These are phyloP conservation scores for Parnassius apollo DNA, from an alignment of 2,888 invertebrate genomes.

Conservation along the genomic window DNA sequence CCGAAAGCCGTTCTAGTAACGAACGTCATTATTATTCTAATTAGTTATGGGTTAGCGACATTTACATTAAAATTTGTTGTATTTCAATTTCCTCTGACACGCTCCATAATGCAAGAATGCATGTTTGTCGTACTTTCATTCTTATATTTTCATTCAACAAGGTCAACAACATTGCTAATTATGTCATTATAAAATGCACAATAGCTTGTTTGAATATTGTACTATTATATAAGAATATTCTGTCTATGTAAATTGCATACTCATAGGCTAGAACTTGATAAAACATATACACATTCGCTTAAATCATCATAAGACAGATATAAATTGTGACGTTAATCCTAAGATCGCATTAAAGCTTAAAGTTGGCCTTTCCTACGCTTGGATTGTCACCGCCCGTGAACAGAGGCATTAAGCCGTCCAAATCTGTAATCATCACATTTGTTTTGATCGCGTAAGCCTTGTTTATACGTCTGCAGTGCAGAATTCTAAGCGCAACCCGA, in stretches of 20 bases:
- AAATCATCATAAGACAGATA: conserved; percentile 14
- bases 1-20: conserved; percentile 12
- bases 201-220: too few relatives aligned
- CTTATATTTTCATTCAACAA: too few relatives aligned
- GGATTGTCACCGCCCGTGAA: conserved; percentile 12
- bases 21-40: conserved; percentile 16
- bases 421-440: conserved; percentile 13
- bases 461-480: conserved; percentile 32
- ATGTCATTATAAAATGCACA: too few relatives aligned
- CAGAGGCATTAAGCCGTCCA: conserved; percentile 10
- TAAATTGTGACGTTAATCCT: conserved; percentile 16
- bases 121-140: too few relatives aligned
- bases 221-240: too few relatives aligned
- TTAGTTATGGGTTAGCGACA: conserved; percentile 30
- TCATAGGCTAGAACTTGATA: background rate
- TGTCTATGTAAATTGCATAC: too few relatives aligned
- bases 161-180: too few relatives aligned
- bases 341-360: conserved; percentile 16
- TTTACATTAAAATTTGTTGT: conserved; percentile 42
- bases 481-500: conserved; percentile 28
- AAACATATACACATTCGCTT: conserved; percentile 4
- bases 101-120: conserved; percentile 22
- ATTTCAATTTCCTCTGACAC: conserved; percentile 37
- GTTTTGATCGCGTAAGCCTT: conserved; percentile 28
- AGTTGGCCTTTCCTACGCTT: background rate